Evolutionary conservation across 2,888 invertebrate species (phyloP), one percentile per base, ranked within the genome.

Genomic region (Timema podura): DNA sequence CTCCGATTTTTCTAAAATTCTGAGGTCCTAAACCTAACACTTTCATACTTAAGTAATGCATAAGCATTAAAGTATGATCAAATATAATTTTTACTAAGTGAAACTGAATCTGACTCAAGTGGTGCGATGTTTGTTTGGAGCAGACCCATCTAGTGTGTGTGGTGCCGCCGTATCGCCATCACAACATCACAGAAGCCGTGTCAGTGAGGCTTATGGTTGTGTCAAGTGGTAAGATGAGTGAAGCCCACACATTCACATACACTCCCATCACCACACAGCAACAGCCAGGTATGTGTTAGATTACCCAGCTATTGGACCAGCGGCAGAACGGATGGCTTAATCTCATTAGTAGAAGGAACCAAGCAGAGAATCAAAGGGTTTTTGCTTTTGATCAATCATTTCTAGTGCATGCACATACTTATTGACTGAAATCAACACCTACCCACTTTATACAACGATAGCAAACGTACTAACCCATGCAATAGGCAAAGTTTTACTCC

Each of bases 111-210:
- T 69, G 11, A 47, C 11, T 48, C n/a, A 48, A 71, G 30, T 30
- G 30, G 30, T 30, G 30, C 30, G 30, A 30, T 57, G 57, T n/a
- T 7, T 57, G 15, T 74, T 73, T 73, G 72, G 81, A 79, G 70
- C 86, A 95, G 90, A 93, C 92, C 44, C 95, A 95, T 82, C 85
- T 95, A 68, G 92, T 95, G 48, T 95, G 95, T 82, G 89, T 90
- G 76, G 90, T 95, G 75, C 95, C 95, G 44, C 85, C 92, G 44
- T 95, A 91, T 84, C 82, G 83, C 76, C 86, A 88, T 74, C 82
- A 86, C 73, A 91, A 90, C 80, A 85, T 90, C 72, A 72, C 83
- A 47, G 92, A 92, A 80, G 84, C 92, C 13, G 88, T 92, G 73
- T 84, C 85, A 76, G 91, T 93, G 73, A 89, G 90, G 81, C 83